Evolutionary conservation across 2,797 vertebrate species (phyloP).

Genomic region (Pampus argenteus): DNA sequence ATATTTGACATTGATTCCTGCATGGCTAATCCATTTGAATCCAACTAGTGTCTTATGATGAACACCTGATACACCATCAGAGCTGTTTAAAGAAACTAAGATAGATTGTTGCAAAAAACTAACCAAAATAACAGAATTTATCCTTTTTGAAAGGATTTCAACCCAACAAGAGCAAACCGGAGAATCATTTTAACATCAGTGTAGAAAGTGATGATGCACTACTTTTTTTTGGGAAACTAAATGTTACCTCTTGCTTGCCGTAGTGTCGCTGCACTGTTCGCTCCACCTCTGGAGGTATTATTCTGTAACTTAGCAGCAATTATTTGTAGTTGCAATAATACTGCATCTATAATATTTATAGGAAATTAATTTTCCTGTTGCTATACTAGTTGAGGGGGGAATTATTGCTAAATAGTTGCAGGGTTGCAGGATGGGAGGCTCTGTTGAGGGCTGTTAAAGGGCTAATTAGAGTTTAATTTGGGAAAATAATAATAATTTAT

Average conservation of each 20-base stretch:
- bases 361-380: neutral
- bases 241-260: no score
- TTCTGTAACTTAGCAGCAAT: neutral
- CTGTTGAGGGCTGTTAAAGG: neutral
- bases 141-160: no score
- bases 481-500: no score
- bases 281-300: neutral
- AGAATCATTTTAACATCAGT: neutral
- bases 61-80: neutral
- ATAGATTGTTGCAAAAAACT: neutral
- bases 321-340: neutral
- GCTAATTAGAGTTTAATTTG: no score
- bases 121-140: no score
- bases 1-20: slow-evolving; percentile 20
- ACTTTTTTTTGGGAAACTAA: no score
- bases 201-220: no score
- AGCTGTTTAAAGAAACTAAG: neutral
- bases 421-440: neutral
- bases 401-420: neutral
- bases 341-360: neutral
- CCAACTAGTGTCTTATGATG: neutral
- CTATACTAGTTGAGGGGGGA: neutral
- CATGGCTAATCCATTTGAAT: slow-evolving; percentile 1
- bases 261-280: no score
- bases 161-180: neutral